These are phyloP conservation scores for Lamellibrachia columna DNA, from an alignment of 2,888 invertebrate species.

Conservation along the genomic window DNA sequence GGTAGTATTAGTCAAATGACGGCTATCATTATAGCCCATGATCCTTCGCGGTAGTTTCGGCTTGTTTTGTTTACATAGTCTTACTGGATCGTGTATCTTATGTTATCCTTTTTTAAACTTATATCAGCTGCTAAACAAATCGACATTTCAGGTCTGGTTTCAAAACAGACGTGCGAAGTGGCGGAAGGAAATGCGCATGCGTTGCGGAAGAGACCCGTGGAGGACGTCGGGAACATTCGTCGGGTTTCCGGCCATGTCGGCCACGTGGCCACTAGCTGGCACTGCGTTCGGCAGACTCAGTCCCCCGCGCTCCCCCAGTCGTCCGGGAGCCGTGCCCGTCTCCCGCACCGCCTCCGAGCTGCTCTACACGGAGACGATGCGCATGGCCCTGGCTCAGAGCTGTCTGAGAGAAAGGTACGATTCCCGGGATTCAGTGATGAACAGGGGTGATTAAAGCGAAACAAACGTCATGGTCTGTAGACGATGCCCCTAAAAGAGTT, in stretches of 20 bases:
- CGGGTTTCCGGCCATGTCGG: constrained; percentile 28
- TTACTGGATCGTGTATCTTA: neutral
- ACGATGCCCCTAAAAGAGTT: too few relatives aligned
- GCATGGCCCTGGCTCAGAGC: constrained; percentile 1
- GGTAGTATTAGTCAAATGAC: too few relatives aligned
- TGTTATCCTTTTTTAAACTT: neutral
- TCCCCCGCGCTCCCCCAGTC: neutral
- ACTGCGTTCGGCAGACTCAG: neutral
- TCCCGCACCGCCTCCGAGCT: neutral
- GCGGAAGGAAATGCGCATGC: constrained; percentile 29
- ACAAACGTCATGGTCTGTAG: too few relatives aligned
- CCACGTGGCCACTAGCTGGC: constrained; percentile 25
- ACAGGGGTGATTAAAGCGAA: too few relatives aligned
- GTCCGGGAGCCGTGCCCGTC: neutral
- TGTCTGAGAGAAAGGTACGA: constrained; percentile 10
- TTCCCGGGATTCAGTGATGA: neutral
- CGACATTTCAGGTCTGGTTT: constrained; percentile 2
- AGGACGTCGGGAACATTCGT: constrained; percentile 28
- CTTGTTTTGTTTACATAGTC: neutral
- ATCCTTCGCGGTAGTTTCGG: neutral
- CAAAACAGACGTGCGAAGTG: constrained; percentile 11
- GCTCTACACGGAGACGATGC: constrained; percentile 3
- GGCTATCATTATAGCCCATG: too few relatives aligned
- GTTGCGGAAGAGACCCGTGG: constrained; percentile 36
- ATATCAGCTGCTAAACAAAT: neutral